Evolutionary conservation across 2,113 vertebrate genomes (phyloP).

Genomic region (Colistium nudipinnis): DNA sequence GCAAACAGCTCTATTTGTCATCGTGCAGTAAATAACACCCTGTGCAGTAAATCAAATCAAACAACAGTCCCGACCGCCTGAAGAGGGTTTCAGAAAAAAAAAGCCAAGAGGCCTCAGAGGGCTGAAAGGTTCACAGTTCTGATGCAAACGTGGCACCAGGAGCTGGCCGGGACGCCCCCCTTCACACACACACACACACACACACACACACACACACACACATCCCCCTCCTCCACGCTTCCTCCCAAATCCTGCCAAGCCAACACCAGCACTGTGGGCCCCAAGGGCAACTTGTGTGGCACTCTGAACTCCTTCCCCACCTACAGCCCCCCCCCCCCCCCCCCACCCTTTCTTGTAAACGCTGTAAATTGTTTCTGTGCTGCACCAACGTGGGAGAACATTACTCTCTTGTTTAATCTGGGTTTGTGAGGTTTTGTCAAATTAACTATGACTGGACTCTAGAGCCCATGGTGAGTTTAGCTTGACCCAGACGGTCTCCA

Average conservation of each 20-base stretch:
- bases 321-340: conserved; percentile 27
- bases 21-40: no score
- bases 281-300: conserved; percentile 78
- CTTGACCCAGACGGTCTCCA: conserved; percentile 33
- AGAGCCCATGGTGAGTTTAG: neutral
- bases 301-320: no score
- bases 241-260: conserved; percentile 70
- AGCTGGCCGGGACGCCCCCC: conserved; percentile 42
- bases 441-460: no score
- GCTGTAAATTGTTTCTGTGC: neutral
- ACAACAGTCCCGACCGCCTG: no score
- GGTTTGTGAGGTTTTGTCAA: no score
- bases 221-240: conserved; percentile 41
- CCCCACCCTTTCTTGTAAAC: neutral
- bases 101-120: conserved; percentile 3
- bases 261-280: conserved; percentile 52
- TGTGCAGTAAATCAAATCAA: no score
- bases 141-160: conserved; percentile 80
- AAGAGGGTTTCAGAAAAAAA: neutral
- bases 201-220: conserved; percentile 27
- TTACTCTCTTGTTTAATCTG: no score
- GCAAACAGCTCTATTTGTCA: neutral
- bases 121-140: conserved; percentile 70
- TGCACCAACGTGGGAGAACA: no score
- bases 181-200: conserved; percentile 11